Evolutionary conservation across 2,113 vertebrate species (phyloP), one percentile per base, ranked within the genome.

Genomic region (Istiophorus platypterus): DNA sequence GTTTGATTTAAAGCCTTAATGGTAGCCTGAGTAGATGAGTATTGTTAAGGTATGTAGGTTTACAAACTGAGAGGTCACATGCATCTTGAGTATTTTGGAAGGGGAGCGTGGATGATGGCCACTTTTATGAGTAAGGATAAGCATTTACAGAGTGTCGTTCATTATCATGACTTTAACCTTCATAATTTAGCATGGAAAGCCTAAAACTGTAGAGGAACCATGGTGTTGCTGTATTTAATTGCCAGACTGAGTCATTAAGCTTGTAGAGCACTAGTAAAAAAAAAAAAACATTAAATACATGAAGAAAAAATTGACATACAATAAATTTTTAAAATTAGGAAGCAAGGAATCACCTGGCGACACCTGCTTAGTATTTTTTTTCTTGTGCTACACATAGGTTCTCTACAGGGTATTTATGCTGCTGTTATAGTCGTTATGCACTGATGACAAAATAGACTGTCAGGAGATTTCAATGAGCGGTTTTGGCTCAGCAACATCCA

Each of bases 1-100:
- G 76, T 89, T 85, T 85, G 79, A 78, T 77, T 65, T 72, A 68
- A 45, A 80, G 88, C 78, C 85, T 88, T 85, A 91, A 84, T 64
- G 81, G 86, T 71, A 65, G 72, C 78, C 76, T 27, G 79, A 77
- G 81, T 47, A 41, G 86, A 83, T 57, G 64, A 63, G 52, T 67
- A 22, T 22, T 75, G 80, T 80, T 31, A 78, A 83, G 65, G 68
- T 82, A 51, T 70, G 68, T 51, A 54, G 64, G 80, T 83, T 70
- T 42, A 59, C 64, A 75, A 6, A 65, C 11, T 15, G 62, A 62
- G 67, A 45, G 27, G 26, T 49, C 51, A 34, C 6, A 34, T 34
- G 31, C 31, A 34, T 34, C 17, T 22, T 29, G 57, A 51, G n/a
- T 27, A 39, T 27, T n/a, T 26, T 3, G 31, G 7, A 45, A 64